These are phyloP conservation scores for Loris lydekkerianus DNA, from an alignment of 2,797 vertebrate genomes.

Conservation along the genomic window DNA sequence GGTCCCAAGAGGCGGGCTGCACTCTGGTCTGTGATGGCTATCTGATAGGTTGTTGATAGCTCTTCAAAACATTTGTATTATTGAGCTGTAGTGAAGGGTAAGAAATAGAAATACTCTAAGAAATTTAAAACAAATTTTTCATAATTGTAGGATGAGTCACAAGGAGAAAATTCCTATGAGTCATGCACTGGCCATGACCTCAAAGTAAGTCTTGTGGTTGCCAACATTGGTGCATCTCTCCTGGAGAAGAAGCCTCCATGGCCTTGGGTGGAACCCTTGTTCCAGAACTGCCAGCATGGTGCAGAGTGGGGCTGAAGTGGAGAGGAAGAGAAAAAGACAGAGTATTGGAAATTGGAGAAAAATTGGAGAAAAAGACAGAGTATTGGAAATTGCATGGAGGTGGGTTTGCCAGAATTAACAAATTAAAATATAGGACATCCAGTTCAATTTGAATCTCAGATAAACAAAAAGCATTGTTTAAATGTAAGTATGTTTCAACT, in stretches of 20 bases:
- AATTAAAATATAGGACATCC: background rate
- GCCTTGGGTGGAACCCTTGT: background rate
- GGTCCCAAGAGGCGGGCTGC: background rate
- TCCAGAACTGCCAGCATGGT: background rate
- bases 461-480: background rate
- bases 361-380: background rate
- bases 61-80: background rate
- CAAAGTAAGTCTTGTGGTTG: background rate
- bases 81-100: background rate
- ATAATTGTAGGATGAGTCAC: background rate
- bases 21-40: background rate
- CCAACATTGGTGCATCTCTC: background rate
- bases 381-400: background rate
- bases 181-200: background rate
- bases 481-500: background rate
- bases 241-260: background rate
- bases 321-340: background rate
- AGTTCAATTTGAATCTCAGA: conserved; percentile 1
- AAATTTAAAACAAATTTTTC: background rate
- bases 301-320: background rate
- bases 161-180: background rate
- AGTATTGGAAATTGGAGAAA: background rate
- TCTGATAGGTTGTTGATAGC: background rate
- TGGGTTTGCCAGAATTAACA: background rate
- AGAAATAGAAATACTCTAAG: background rate